Evolutionary conservation across 1,140 invertebrate species (phyloP).

Genomic region (Plutomurus gul): DNA sequence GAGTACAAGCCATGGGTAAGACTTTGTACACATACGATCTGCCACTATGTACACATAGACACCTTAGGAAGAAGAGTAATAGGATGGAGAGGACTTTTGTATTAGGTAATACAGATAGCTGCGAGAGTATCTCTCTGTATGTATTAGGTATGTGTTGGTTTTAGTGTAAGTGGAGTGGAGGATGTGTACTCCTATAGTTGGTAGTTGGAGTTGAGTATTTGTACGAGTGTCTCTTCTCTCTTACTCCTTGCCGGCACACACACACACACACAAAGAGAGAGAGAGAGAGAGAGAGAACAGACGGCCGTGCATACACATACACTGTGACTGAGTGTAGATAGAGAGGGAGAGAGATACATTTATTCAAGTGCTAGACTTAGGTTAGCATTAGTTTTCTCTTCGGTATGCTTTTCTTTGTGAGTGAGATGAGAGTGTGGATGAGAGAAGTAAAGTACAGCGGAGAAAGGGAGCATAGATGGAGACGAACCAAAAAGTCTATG

Average conservation of each 20-base stretch:
- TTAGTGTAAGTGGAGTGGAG: background rate
- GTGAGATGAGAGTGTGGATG: background rate
- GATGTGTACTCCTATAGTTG: background rate
- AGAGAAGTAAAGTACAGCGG: background rate
- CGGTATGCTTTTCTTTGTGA: background rate
- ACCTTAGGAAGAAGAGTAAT: too few relatives aligned
- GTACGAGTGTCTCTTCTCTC: background rate
- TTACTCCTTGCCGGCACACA: background rate
- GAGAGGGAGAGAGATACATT: background rate
- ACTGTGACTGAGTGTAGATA: background rate
- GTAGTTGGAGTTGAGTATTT: too few relatives aligned
- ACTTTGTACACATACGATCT: too few relatives aligned
- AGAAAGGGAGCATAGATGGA: background rate
- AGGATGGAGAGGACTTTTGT: too few relatives aligned
- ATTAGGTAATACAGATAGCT: too few relatives aligned
- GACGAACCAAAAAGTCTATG: constrained; percentile 45
- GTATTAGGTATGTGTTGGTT: background rate
- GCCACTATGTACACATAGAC: too few relatives aligned
- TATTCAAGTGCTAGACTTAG: background rate
- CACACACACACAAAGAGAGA: background rate
- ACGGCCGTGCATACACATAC: background rate
- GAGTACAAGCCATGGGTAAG: too few relatives aligned
- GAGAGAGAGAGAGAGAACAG: background rate
- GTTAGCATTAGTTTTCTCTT: background rate
- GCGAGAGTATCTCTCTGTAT: too few relatives aligned